phyloP scores from a whole-genome alignment of 1,140 invertebrate species.

The Bombus difficillimus region DNA sequence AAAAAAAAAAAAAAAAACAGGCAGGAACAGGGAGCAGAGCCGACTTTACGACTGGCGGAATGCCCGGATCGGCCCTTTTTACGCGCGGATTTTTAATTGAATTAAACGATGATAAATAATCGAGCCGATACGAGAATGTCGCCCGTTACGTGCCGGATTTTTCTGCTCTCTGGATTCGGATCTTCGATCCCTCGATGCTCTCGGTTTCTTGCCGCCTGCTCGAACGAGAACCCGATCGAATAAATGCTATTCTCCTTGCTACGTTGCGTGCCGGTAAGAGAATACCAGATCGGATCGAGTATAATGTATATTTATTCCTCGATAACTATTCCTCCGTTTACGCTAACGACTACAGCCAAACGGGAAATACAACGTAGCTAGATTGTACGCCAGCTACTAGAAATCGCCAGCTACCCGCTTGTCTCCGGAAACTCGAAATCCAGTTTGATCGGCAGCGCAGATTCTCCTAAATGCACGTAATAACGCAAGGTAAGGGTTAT shows the following conservation, averaged over 20 bases:
- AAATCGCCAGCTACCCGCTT: too few relatives aligned
- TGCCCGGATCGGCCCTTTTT: constrained; percentile 44
- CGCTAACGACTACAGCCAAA: too few relatives aligned
- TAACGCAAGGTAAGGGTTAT: too few relatives aligned
- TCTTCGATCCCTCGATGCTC: neutral
- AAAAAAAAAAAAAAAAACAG: constrained; percentile 29
- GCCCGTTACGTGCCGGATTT: constrained; percentile 23
- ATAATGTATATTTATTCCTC: too few relatives aligned
- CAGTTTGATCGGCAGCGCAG: too few relatives aligned
- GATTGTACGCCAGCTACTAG: too few relatives aligned
- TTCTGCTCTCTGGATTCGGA: constrained; percentile 36
- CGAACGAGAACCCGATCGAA: neutral
- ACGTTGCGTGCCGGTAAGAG: too few relatives aligned
- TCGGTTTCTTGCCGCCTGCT: neutral
- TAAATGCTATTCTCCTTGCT: neutral
- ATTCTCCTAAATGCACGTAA: too few relatives aligned
- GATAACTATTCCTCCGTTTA: too few relatives aligned
- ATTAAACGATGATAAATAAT: constrained; percentile 57
- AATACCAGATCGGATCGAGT: too few relatives aligned
- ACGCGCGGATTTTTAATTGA: constrained; percentile 54
- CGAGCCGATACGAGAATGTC: constrained; percentile 31
- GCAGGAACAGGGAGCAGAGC: neutral
- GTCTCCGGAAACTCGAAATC: too few relatives aligned
- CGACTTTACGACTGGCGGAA: constrained; percentile 47
- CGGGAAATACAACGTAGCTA: too few relatives aligned